Conservation (phyloP, 2,888 invertebrate species). For the Trachelus troglodyta region DNA sequence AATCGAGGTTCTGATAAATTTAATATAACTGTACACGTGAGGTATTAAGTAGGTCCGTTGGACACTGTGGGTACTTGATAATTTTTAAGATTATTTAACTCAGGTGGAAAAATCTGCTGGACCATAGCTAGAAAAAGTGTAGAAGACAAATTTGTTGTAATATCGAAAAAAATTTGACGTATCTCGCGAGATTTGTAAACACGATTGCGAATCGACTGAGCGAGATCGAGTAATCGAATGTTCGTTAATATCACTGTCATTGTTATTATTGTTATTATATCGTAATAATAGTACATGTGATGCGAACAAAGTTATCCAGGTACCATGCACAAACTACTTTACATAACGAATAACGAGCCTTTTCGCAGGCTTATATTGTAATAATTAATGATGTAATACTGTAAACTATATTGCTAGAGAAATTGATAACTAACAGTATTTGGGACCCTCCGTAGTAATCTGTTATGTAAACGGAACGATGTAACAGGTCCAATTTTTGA, state of each 20-base stretch:
- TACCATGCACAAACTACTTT: slow-evolving; percentile 42
- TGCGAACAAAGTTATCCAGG: slow-evolving; percentile 24
- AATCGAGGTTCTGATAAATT: background rate
- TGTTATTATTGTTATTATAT: slow-evolving; percentile 2
- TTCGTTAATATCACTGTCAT: slow-evolving; percentile 8
- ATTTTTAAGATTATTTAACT: background rate
- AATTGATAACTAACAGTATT: slow-evolving; percentile 37
- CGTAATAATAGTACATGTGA: slow-evolving; percentile 11
- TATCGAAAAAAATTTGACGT: background rate
- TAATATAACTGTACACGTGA: background rate
- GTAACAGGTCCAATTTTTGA: background rate
- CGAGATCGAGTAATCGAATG: background rate
- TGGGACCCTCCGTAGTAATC: slow-evolving; percentile 51
- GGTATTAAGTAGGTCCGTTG: background rate
- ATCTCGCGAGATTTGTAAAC: background rate
- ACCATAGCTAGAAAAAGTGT: background rate
- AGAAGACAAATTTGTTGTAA: background rate
- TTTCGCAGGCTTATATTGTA: slow-evolving; percentile 35
- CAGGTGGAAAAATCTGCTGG: background rate
- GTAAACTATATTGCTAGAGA: slow-evolving; percentile 10
- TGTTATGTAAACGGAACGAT: slow-evolving; percentile 9
- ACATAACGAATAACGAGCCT: slow-evolving; percentile 27
- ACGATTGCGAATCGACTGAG: slow-evolving; percentile 7
- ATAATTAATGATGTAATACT: slow-evolving; percentile 8
- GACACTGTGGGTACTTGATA: background rate